Percentiles rank a stretch among this genome's conserved stretches.
Evolutionary conservation across 1,140 invertebrate genomes (phyloP).

Genomic region (Dendroctonus ponderosae): DNA sequence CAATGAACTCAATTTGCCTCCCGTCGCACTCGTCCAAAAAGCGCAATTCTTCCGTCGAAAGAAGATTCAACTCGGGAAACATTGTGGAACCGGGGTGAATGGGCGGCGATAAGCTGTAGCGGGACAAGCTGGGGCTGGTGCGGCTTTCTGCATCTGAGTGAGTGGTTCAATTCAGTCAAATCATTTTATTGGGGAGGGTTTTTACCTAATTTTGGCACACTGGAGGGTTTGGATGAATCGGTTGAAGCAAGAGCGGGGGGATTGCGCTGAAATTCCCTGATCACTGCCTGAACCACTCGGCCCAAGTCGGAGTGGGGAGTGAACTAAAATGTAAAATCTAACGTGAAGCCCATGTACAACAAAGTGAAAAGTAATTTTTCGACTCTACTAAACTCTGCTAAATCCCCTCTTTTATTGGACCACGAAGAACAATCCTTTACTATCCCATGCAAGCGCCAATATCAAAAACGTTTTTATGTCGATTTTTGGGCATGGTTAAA

Average conservation of each 20-base stretch:
- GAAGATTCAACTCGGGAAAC: constrained; percentile 66
- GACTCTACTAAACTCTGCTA: too few species aligned
- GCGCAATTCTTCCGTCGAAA: constrained; percentile 68
- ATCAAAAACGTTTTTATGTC: too few species aligned
- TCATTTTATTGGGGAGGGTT: constrained; percentile 7
- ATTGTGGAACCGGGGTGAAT: constrained; percentile 32
- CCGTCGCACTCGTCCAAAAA: constrained; percentile 66
- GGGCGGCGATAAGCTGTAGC: constrained; percentile 43
- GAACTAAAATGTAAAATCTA: constrained; percentile 62
- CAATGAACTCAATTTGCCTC: constrained; percentile 67
- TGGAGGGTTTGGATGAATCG: constrained; percentile 35
- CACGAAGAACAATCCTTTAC: too few species aligned
- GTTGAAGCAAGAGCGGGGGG: constrained; percentile 56
- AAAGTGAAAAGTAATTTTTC: too few species aligned
- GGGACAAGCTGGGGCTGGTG: constrained; percentile 42
- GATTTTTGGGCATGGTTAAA: too few species aligned
- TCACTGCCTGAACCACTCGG: constrained; percentile 73
- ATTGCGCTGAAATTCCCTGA: constrained; percentile 70
- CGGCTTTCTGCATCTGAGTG: constrained; percentile 41
- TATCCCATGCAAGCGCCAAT: too few species aligned
- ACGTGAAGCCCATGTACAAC: too few species aligned
- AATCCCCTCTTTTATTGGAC: too few species aligned
- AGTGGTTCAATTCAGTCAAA: constrained; percentile 4
- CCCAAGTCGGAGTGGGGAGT: constrained; percentile 75
- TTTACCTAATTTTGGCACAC: constrained; percentile 47